These are phyloP conservation scores for Notodonta ziczac DNA, from an alignment of 2,888 invertebrate genomes.

Conservation along the genomic window DNA sequence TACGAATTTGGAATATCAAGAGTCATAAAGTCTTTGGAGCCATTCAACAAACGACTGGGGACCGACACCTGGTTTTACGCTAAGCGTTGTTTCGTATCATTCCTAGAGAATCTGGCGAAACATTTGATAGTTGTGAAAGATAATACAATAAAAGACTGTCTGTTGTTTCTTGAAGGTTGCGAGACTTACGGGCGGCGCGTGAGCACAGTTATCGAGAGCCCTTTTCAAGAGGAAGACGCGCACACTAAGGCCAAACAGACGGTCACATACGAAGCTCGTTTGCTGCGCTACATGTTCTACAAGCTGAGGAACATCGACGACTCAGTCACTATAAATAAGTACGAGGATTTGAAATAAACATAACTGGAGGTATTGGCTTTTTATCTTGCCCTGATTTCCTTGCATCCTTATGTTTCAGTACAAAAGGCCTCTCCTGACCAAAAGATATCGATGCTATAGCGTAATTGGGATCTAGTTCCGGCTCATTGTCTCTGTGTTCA, in stretches of 20 bases:
- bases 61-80: slow-evolving; percentile 99
- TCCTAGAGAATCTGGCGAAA: slow-evolving; percentile 95
- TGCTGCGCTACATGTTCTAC: slow-evolving; percentile 92
- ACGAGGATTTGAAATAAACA: slow-evolving; percentile 80
- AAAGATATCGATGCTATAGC: slow-evolving; percentile 89
- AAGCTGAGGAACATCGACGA: slow-evolving; percentile 85
- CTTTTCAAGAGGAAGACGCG: slow-evolving; percentile 88
- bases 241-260: slow-evolving; percentile 93
- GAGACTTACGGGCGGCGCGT: slow-evolving; percentile 94
- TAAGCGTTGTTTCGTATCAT: slow-evolving; percentile 97
- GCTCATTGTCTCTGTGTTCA: slow-evolving; percentile 89
- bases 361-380: slow-evolving; percentile 73
- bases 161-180: slow-evolving; percentile 95
- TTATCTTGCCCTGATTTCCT: slow-evolving; percentile 76
- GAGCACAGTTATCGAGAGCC: slow-evolving; percentile 92
- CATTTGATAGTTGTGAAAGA: slow-evolving; percentile 95
- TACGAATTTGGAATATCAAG: slow-evolving; percentile 99
- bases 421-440: slow-evolving; percentile 86
- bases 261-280: slow-evolving; percentile 95
- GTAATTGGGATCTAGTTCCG: slow-evolving; percentile 83
- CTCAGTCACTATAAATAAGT: slow-evolving; percentile 80
- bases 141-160: slow-evolving; percentile 93
- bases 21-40: slow-evolving; percentile 98
- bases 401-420: slow-evolving; percentile 86
- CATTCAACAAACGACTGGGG: slow-evolving; percentile 96